Conservation (phyloP, 2,113 vertebrate species). For the Gymnobelideus leadbeateri region DNA sequence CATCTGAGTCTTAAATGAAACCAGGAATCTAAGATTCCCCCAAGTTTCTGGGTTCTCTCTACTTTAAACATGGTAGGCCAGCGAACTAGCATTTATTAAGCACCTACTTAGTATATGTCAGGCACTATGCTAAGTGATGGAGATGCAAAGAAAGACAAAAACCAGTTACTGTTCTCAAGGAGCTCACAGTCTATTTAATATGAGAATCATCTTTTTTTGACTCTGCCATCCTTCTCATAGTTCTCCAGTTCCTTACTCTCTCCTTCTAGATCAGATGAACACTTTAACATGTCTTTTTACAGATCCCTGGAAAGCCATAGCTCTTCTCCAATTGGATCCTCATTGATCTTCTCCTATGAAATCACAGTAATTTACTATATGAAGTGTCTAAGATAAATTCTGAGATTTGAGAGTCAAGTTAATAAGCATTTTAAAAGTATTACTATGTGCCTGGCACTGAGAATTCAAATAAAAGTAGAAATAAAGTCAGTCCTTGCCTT, state of each 20-base stretch:
- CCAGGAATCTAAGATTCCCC: neutral
- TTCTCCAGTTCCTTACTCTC: slow-evolving; percentile 1
- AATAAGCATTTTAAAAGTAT: neutral
- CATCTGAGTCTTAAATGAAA: neutral
- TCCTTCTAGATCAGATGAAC: neutral
- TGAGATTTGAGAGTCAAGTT: neutral
- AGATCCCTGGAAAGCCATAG: neutral
- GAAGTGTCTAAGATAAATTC: slow-evolving; percentile 46
- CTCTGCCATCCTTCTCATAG: slow-evolving; percentile 28
- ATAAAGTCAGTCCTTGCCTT: neutral
- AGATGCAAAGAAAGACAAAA: neutral
- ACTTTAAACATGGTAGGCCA: slow-evolving; percentile 42
- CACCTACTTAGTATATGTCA: neutral
- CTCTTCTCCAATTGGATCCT: neutral
- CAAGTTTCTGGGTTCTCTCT: slow-evolving; percentile 41
- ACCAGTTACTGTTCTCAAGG: slow-evolving; percentile 11
- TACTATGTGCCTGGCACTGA: neutral
- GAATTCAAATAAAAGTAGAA: neutral
- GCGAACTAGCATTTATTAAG: neutral
- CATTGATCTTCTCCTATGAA: slow-evolving; percentile 33
- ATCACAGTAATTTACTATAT: slow-evolving; percentile 39
- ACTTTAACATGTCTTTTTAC: neutral
- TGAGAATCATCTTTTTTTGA: neutral
- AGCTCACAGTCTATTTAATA: slow-evolving; percentile 9
- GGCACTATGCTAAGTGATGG: neutral